Evolutionary conservation across 2,113 vertebrate species (phyloP).

Genomic region (Agelaius phoeniceus): DNA sequence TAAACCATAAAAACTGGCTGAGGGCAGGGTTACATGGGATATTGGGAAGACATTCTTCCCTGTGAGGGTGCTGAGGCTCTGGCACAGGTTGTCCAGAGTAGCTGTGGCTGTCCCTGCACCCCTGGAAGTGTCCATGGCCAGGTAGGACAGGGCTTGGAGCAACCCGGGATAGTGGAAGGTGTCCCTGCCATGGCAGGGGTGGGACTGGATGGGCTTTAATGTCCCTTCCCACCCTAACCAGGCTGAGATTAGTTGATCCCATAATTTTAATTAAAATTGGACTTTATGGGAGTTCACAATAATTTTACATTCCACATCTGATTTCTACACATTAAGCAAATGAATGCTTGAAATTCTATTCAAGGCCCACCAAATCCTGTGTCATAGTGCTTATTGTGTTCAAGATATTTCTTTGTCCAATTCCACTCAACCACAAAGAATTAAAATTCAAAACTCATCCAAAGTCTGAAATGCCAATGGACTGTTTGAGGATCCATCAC

Average conservation of each 20-base stretch:
- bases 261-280: background rate
- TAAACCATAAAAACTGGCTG: background rate
- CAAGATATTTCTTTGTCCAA: background rate
- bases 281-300: background rate
- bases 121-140: background rate
- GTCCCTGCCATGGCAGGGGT: background rate
- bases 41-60: background rate
- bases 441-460: background rate
- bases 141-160: rapidly evolving
- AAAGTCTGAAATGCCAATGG: background rate
- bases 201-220: background rate
- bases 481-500: background rate
- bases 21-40: background rate
- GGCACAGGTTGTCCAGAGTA: background rate
- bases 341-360: background rate
- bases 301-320: background rate
- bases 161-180: rapidly evolving
- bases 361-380: background rate
- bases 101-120: background rate
- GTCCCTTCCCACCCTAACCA: background rate
- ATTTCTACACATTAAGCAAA: background rate
- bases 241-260: background rate
- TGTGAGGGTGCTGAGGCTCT: rapidly evolving
- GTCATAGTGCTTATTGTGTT: background rate
- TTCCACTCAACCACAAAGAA: background rate